Evolutionary conservation across 2,113 vertebrate species (phyloP).

Genomic region (Trachemys scripta): DNA sequence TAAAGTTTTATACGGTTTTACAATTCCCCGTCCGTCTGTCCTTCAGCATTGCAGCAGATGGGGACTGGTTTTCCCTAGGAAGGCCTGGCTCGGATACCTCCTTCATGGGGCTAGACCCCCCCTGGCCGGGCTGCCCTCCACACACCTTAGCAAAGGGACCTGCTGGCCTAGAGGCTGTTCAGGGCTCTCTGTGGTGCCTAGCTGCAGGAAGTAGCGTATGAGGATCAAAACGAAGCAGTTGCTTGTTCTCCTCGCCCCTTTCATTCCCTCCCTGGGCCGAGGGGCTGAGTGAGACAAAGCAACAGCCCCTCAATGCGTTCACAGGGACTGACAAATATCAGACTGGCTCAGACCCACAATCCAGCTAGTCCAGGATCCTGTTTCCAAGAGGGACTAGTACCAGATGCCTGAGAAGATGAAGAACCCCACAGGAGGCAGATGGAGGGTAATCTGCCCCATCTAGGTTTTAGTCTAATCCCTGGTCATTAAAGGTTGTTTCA

Average conservation of each 20-base stretch:
- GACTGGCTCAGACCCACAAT: not conserved
- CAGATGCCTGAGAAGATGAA: not conserved
- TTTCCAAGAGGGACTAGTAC: not conserved
- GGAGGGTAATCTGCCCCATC: not conserved
- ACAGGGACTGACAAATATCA: not conserved
- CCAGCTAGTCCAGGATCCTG: not conserved
- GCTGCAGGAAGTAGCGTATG: not conserved
- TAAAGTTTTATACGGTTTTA: constrained; percentile 70
- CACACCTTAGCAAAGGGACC: not conserved
- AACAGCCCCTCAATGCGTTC: not conserved
- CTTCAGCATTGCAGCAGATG: not conserved
- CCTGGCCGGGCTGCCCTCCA: not conserved
- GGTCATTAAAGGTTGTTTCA: too few relatives aligned
- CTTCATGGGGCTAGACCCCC: not conserved
- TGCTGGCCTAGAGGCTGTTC: not conserved
- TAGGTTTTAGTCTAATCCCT: not conserved
- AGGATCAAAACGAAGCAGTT: not conserved
- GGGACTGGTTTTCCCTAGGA: not conserved
- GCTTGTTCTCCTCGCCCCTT: not conserved
- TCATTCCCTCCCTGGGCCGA: not conserved
- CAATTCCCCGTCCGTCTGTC: not conserved
- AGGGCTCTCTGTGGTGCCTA: not conserved
- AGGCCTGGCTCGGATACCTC: not conserved
- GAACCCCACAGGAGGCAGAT: not conserved
- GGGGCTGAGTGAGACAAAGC: not conserved